Percentiles rank a stretch among this genome's conserved stretches.
These are phyloP conservation scores for Luperina nickerlii DNA, from an alignment of 2,888 invertebrate species.

Conservation along the genomic window DNA sequence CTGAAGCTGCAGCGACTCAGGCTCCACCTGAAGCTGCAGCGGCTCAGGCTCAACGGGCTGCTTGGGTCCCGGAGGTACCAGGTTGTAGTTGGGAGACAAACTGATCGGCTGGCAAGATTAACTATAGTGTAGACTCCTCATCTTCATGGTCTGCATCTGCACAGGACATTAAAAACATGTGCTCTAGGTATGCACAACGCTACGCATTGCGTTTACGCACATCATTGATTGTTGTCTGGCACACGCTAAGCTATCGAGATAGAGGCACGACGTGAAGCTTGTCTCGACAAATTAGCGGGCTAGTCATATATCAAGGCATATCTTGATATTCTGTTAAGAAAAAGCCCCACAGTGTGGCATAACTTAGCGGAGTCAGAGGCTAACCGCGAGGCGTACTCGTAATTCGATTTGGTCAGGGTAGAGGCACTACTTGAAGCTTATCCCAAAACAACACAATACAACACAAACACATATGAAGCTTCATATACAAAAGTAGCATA, in stretches of 20 bases:
- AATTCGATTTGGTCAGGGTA: not conserved
- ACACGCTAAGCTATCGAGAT: no score
- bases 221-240: no score
- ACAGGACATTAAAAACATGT: not conserved
- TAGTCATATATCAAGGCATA: no score
- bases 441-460: not conserved
- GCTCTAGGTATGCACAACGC: not conserved
- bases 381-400: slow-evolving; percentile 5
- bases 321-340: slow-evolving; percentile 11
- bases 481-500: no score
- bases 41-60: not conserved
- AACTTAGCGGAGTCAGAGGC: slow-evolving; percentile 7
- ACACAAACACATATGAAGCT: no score
- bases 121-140: not conserved
- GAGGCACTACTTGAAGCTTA: slow-evolving; percentile 17
- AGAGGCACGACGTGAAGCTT: no score
- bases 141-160: not conserved
- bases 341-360: not conserved
- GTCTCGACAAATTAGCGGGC: no score
- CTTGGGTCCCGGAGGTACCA: not conserved
- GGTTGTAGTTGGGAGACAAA: no score
- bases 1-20: no score
- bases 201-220: no score
- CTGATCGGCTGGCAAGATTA: no score
- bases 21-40: no score